These are phyloP conservation scores for Drosophila aff. DNA, from an alignment of 1,140 invertebrate genomes.

Conservation along the genomic window DNA sequence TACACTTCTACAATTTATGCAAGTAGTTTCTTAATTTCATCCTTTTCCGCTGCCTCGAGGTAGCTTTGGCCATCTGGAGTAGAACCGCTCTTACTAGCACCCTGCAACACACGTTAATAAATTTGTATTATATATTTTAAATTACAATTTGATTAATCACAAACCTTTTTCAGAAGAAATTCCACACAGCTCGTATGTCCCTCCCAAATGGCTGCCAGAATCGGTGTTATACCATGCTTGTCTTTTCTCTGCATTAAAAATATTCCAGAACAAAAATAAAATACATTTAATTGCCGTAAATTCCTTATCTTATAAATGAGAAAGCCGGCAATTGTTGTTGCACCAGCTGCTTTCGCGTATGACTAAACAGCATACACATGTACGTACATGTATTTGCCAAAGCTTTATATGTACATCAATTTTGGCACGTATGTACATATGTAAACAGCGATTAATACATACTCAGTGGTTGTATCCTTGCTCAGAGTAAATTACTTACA, in stretches of 20 bases:
- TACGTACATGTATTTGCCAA: not conserved
- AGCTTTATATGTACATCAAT: not conserved
- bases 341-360: constrained; percentile 1
- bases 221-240: constrained; percentile 96
- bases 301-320: not conserved
- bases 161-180: constrained; percentile 91
- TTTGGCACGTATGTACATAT: not conserved
- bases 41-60: constrained; percentile 95
- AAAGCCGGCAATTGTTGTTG: constrained; percentile 5
- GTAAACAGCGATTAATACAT: not conserved
- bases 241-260: constrained; percentile 86
- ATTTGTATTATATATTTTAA: not conserved
- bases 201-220: constrained; percentile 98
- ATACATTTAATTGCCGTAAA: not conserved
- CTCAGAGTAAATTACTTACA: constrained; percentile 87
- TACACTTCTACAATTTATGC: constrained; percentile 27
- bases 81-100: constrained; percentile 92
- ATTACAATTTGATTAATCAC: not conserved
- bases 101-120: constrained; percentile 69
- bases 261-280: constrained; percentile 1
- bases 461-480: not conserved
- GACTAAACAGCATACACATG: constrained; percentile 28
- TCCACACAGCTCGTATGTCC: constrained; percentile 96
- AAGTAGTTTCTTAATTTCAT: constrained; percentile 89
- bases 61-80: constrained; percentile 95